Base-by-base conservation (phyloP, 2,797 vertebrate genomes). In the Sebastes jordani region DNA sequence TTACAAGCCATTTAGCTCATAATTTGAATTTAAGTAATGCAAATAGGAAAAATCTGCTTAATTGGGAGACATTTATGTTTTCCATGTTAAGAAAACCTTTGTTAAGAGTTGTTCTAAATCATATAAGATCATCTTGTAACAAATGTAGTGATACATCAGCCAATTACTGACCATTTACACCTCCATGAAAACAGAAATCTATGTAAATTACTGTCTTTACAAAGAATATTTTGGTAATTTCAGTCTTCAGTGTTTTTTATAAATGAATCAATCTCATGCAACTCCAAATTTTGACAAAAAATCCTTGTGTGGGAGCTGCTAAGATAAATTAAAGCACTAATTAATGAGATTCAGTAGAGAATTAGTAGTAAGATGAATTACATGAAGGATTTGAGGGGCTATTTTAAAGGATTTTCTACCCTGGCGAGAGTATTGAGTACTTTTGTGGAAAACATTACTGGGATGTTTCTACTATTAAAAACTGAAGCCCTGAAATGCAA, bases 31-130 rank as follows among this genome's bases (percentile, higher is more conserved):
- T 78, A 6, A 11, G 23, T 8, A 4, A 70, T 60, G 27, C 38
- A 78, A 75, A 32, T 67, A 42, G 60, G 52, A 52, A 78, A 62
- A 65, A 84, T 76, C 68, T 76, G 79, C 42, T 46, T 4, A n/a
- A 55, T 14, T 68, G 9, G 25, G 49, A 61, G 20, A 66, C 7
- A 20, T 25, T 23, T 75, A 1, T 49, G 7, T 42, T 60, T 78
- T 29, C 9, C 25, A 27, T 23, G 20, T 14, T 46, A 34, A 25
- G 5, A 65, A 34, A n/a, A 16, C 2, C 5, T 59, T 16, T 27
- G 20, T 16, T 4, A 34, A 71, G 27, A 58, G 9, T 1, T 30
- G 23, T 23, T 18, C 30, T 20, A 1, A 7, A 34, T 62, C 29
- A 77, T 4, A 70, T 20, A 11, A 23, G 11, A 65, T 67, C 4